A percentile compares a stretch with the other conserved stretches of the same genome.
Evolutionary conservation across 2,888 invertebrate species (phyloP).

Genomic region (Athalia rosae): DNA sequence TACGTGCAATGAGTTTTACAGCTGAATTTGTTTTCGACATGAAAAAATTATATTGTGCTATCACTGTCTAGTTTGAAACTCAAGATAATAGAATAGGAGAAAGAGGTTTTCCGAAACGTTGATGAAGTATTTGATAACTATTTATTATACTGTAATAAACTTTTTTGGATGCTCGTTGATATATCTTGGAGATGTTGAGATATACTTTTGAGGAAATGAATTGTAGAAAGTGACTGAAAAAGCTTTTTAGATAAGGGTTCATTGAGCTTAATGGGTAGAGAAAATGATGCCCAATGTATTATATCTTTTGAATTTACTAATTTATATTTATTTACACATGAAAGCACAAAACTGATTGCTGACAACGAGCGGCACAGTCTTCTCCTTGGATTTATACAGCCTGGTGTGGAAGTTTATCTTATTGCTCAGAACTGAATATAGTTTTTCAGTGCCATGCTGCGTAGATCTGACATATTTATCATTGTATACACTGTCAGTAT

Average conservation of each 20-base stretch:
- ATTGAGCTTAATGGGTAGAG: slow-evolving; percentile 37
- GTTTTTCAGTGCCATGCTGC: slow-evolving; percentile 27
- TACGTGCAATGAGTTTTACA: not conserved
- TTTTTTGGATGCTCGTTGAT: slow-evolving; percentile 23
- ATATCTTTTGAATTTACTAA: slow-evolving; percentile 30
- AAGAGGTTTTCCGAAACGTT: not conserved
- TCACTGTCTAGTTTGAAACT: not conserved
- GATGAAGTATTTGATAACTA: slow-evolving; percentile 26
- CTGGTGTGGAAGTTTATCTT: slow-evolving; percentile 21
- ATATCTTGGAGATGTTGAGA: slow-evolving; percentile 2
- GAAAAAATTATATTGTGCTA: not conserved
- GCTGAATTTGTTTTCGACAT: not conserved
- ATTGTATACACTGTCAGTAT: slow-evolving; percentile 40
- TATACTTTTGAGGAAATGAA: slow-evolving; percentile 4
- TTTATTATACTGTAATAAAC: slow-evolving; percentile 10
- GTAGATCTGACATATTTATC: slow-evolving; percentile 38
- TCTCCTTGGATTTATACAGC: slow-evolving; percentile 29
- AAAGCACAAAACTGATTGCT: slow-evolving; percentile 38
- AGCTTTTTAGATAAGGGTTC: slow-evolving; percentile 35
- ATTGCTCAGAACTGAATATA: not conserved
- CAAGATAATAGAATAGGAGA: not conserved
- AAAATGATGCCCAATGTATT: slow-evolving; percentile 33
- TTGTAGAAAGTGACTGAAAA: slow-evolving; percentile 43
- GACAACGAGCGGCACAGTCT: slow-evolving; percentile 3
- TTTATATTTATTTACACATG: slow-evolving; percentile 36